A percentile compares a stretch with the other conserved stretches of the same genome.
Conservation (phyloP, 2,113 vertebrate species). For the Elanus axillaris region DNA sequence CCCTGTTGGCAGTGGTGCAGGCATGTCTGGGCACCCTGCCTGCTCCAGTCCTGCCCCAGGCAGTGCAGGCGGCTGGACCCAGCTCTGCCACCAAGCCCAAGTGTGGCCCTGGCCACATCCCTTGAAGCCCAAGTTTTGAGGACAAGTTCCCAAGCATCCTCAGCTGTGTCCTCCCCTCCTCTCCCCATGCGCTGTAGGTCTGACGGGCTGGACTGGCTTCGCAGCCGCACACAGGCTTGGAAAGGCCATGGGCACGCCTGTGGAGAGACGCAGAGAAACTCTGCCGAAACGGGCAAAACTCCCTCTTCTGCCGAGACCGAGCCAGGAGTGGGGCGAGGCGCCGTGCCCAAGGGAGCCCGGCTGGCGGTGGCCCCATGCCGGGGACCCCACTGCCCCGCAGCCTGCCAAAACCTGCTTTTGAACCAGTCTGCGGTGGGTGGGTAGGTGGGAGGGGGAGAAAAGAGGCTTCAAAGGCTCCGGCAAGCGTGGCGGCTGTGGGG, state of each 20-base stretch:
- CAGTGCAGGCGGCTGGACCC: background rate
- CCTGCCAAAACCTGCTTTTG: background rate
- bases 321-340: background rate
- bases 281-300: conserved; percentile 25
- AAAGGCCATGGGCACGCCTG: background rate
- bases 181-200: background rate
- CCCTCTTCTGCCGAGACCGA: background rate
- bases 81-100: background rate
- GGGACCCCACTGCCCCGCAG: background rate
- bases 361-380: accelerated
- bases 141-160: background rate
- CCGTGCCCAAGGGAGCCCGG: background rate
- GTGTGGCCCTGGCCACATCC: background rate
- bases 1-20: background rate
- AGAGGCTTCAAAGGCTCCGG: background rate
- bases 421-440: background rate
- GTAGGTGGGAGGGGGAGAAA: background rate
- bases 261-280: background rate
- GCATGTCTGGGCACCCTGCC: background rate
- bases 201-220: conserved; percentile 49
- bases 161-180: background rate
- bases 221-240: background rate
- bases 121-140: background rate
- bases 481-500: accelerated
- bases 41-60: background rate